phyloP scores from a whole-genome alignment of 1,140 invertebrate species.

The Latrodectus geometricus region DNA sequence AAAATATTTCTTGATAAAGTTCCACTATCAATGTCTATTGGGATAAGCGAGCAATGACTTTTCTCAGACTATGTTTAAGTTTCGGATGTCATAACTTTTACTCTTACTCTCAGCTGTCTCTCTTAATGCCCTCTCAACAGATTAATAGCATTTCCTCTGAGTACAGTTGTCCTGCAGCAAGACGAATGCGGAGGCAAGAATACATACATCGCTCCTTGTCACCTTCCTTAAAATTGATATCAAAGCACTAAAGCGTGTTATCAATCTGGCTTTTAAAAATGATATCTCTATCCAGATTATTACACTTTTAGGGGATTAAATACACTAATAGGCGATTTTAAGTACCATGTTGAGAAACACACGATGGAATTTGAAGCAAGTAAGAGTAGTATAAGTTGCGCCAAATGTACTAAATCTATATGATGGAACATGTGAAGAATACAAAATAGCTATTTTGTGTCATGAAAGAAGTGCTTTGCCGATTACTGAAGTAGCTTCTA shows the following conservation, averaged over 20 bases:
- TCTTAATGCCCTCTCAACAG: background rate
- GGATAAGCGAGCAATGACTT: background rate
- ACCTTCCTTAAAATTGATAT: background rate
- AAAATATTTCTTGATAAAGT: background rate
- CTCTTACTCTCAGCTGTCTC: background rate
- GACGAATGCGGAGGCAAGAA: background rate
- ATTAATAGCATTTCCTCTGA: constrained; percentile 17
- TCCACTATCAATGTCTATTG: background rate
- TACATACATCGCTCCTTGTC: background rate
- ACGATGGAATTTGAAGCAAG: too few species aligned
- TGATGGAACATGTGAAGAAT: too few species aligned
- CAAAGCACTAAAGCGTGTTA: background rate
- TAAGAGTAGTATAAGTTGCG: too few species aligned
- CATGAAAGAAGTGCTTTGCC: too few species aligned
- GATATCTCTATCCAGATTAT: background rate
- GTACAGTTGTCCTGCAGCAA: background rate
- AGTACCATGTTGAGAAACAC: background rate
- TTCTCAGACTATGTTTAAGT: background rate
- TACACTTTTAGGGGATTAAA: background rate
- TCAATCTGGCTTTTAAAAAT: background rate
- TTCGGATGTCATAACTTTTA: constrained; percentile 3
- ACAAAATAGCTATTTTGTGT: too few species aligned
- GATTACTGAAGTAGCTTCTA: too few species aligned
- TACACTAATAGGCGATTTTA: background rate
- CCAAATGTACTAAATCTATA: too few species aligned